These are phyloP conservation scores for Hirtodrosophila cameraria DNA, from an alignment of 2,888 invertebrate species.

Conservation along the genomic window DNA sequence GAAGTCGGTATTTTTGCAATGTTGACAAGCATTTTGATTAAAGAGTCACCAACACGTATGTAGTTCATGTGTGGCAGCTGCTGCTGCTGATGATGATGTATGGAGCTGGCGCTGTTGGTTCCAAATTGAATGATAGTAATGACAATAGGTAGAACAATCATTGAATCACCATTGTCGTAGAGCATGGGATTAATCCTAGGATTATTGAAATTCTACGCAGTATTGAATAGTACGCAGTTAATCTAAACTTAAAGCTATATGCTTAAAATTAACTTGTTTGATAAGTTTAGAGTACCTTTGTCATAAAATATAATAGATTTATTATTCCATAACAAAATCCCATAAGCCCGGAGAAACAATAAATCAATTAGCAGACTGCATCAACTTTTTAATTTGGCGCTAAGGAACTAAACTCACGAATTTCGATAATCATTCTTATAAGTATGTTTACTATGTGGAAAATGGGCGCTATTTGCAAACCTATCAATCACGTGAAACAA, in stretches of 20 bases:
- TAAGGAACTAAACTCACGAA: no score
- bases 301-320: slow-evolving; percentile 10
- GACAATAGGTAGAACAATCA: slow-evolving; percentile 14
- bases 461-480: slow-evolving; percentile 22
- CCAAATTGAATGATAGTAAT: slow-evolving; percentile 23
- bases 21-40: slow-evolving; percentile 75
- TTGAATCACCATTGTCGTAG: slow-evolving; percentile 31
- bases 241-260: background rate
- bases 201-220: slow-evolving; percentile 12
- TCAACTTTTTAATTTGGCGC: background rate
- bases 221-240: slow-evolving; percentile 1
- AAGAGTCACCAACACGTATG: slow-evolving; percentile 47
- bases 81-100: slow-evolving; percentile 38
- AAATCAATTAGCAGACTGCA: slow-evolving; percentile 13
- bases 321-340: slow-evolving; percentile 31
- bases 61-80: slow-evolving; percentile 40
- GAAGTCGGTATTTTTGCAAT: slow-evolving; percentile 50
- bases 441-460: background rate
- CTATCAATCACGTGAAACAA: background rate
- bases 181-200: background rate
- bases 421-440: no score
- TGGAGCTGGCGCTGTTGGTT: slow-evolving; percentile 7
- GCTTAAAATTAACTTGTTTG: background rate
- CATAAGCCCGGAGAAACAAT: slow-evolving; percentile 21
- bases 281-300: slow-evolving; percentile 24